These are phyloP conservation scores for Acrobasis suavella DNA, from an alignment of 2,888 invertebrate species.

Conservation along the genomic window DNA sequence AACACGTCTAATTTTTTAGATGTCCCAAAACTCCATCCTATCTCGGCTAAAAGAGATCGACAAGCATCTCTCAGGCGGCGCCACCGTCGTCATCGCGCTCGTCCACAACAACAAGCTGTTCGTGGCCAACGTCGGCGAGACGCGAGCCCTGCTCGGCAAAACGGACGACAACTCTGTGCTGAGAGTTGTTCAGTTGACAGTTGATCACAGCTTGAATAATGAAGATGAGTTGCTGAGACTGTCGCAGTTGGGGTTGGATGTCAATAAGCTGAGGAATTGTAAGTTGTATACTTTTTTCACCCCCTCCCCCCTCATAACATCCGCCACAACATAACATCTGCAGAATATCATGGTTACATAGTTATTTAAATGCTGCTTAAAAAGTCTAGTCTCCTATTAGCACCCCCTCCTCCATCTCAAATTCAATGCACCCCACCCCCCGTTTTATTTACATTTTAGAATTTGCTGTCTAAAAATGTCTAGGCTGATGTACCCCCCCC, in stretches of 20 bases:
- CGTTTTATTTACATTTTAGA: no score
- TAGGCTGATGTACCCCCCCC: no score
- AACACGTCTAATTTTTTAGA: slow-evolving; percentile 40
- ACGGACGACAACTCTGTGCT: slow-evolving; percentile 90
- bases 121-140: slow-evolving; percentile 94
- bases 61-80: slow-evolving; percentile 90
- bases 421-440: no score
- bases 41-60: slow-evolving; percentile 88
- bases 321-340: no score
- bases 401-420: no score
- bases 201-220: slow-evolving; percentile 92
- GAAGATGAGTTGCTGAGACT: slow-evolving; percentile 92
- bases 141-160: slow-evolving; percentile 90
- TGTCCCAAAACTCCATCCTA: slow-evolving; percentile 78
- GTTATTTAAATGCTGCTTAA: no score
- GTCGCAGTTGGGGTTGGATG: slow-evolving; percentile 88
- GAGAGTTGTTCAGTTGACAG: slow-evolving; percentile 89
- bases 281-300: slow-evolving; percentile 36
- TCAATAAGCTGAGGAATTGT: slow-evolving; percentile 86
- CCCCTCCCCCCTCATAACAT: no score
- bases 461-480: no score
- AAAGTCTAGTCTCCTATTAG: no score
- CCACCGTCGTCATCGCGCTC: slow-evolving; percentile 91
- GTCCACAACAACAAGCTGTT: slow-evolving; percentile 89
- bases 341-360: no score